Base-by-base conservation (phyloP, 2,797 vertebrate species). In the Melanotaenia nigrans region DNA sequence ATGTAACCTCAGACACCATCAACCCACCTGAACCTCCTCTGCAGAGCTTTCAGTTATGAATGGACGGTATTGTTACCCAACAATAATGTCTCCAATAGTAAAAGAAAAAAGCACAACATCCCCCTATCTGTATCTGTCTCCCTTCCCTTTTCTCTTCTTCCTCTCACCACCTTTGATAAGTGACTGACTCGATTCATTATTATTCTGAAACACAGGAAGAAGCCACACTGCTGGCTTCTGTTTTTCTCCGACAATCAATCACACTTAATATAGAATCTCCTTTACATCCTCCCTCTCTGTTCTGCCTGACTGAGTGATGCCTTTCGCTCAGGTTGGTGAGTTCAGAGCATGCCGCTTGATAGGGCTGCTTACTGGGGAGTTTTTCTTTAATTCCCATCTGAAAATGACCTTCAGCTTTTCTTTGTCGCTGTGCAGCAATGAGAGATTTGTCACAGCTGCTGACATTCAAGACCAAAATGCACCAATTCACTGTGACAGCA, bases 271-370 rank as follows among this genome's bases (percentile, higher is more conserved):
- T 79, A 79, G 73, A 67, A 53, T 85, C 86, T 86, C 75, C 70
- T 76, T 80, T 77, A 79, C 78, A 59, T 82, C 66, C 66, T 47
- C 68, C 25, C 35, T 25, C 66, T 78, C 81, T 65, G 74, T 71
- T 83, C 81, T 64, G 45, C 76, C 77, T 54, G 68, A 16, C 61
- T 70, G 67, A 81, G 56, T 83, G 83, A 84, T 84, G 80, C 83
- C 82, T 79, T 82, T 65, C 53, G 20, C 61, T 81, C 73, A 30
- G 75, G 79, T 82, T 70, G 6, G 12, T 16, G 69, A 49, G 65
- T 76, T 87, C 68, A 84, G 86, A 87, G 86, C 79, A 86, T 85
- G 22, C 35, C 10, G 70, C 88, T 93, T 85, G 83, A 89, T 91
- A 89, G 66, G 56, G 71, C 74, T 73, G 72, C 80, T 83, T 76